These are phyloP conservation scores for Notothenia rossii DNA, from an alignment of 2,113 vertebrate genomes.

Conservation along the genomic window DNA sequence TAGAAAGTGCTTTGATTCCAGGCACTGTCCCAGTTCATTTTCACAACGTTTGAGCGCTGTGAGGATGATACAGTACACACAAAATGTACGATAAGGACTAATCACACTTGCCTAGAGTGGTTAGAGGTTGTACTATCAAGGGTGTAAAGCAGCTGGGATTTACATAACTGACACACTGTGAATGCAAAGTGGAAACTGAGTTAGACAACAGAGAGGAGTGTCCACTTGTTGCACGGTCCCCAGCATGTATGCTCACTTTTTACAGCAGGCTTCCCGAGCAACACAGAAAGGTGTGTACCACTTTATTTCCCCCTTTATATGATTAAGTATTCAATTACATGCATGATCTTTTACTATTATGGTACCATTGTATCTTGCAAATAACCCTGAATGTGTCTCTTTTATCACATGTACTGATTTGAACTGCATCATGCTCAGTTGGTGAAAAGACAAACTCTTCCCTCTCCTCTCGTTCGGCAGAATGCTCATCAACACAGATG, in stretches of 20 bases:
- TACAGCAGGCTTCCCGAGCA: not conserved
- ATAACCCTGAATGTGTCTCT: not conserved
- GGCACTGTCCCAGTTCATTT: not conserved
- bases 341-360: not conserved
- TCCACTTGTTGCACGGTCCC: conserved; percentile 1
- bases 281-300: not conserved
- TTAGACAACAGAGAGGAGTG: conserved; percentile 13
- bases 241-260: not conserved
- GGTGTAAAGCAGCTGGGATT: conserved; percentile 39
- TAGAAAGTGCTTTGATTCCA: not conserved
- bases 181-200: conserved; percentile 34
- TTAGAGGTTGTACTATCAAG: conserved; percentile 15
- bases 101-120: not conserved
- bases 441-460: conserved; percentile 1
- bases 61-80: not conserved
- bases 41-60: not conserved
- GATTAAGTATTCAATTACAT: not conserved
- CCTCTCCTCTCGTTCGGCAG: not conserved
- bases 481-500: conserved; percentile 24
- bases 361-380: not conserved
- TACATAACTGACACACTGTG: conserved; percentile 22
- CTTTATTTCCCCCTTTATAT: not conserved
- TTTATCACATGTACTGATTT: conserved; percentile 8
- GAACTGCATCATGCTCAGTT: conserved; percentile 4
- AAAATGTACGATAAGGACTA: not conserved